Conservation (phyloP, 2,888 invertebrate genomes). For the Pyrrhia umbra region DNA sequence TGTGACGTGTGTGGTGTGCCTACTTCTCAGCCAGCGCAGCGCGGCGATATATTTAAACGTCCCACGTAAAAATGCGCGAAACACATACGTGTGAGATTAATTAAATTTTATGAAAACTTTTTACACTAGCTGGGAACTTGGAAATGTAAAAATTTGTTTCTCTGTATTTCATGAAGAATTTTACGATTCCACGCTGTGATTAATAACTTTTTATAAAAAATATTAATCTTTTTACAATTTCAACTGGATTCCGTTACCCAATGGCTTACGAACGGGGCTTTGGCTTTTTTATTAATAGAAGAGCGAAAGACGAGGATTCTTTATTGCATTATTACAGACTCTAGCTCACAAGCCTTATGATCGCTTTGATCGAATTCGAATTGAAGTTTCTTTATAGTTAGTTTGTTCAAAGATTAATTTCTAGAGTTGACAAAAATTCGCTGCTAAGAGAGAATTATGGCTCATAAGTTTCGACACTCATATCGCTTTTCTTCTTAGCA, state of each 20-base stretch:
- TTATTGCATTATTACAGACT: conserved; percentile 44
- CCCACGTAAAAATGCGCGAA: conserved; percentile 61
- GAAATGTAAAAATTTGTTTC: conserved; percentile 64
- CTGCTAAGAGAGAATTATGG: conserved; percentile 58
- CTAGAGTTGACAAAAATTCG: conserved; percentile 52
- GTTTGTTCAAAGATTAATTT: conserved; percentile 53
- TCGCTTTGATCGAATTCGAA: conserved; percentile 49
- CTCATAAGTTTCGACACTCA: conserved; percentile 71
- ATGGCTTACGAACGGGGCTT: conserved; percentile 31
- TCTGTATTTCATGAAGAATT: conserved; percentile 63
- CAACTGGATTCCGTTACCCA: conserved; percentile 29
- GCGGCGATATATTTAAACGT: conserved; percentile 57
- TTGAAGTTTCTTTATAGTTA: conserved; percentile 50
- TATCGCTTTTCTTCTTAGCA: conserved; percentile 72
- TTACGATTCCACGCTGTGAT: conserved; percentile 63
- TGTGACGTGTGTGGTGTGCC: conserved; percentile 51
- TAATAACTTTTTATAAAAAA: conserved; percentile 59
- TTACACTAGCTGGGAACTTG: conserved; percentile 65
- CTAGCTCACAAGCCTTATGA: conserved; percentile 34
- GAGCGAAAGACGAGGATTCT: conserved; percentile 39
- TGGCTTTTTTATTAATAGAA: conserved; percentile 53
- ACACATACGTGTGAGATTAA: conserved; percentile 68
- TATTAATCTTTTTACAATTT: conserved; percentile 46
- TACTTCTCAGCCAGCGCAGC: conserved; percentile 36
- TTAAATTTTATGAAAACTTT: conserved; percentile 70